A percentile compares a stretch with the other conserved stretches of the same genome.
Evolutionary conservation across 2,113 vertebrate species (phyloP).

Genomic region (Heterochromis multidens): DNA sequence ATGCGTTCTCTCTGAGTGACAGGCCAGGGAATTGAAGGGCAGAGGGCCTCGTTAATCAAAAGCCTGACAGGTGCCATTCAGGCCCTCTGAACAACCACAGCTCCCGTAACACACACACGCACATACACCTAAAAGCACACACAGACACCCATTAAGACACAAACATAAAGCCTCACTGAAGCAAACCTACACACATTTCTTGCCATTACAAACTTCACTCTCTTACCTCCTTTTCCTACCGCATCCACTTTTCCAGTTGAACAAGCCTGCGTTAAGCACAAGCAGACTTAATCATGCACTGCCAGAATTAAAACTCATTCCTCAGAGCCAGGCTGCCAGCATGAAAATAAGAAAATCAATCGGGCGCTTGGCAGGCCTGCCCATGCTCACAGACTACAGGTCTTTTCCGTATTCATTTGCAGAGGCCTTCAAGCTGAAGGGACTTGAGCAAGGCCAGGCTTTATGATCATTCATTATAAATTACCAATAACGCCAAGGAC

Average conservation of each 20-base stretch:
- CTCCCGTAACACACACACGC: conserved; percentile 51
- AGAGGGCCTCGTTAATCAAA: conserved; percentile 98
- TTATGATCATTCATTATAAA: conserved; percentile 87
- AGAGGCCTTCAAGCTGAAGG: conserved; percentile 66
- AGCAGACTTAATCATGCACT: conserved; percentile 89
- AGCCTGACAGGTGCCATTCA: conserved; percentile 99
- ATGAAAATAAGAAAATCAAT: conserved; percentile 96
- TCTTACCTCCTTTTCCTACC: conserved; percentile 4
- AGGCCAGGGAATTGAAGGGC: conserved; percentile 90
- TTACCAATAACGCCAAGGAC: conserved; percentile 77
- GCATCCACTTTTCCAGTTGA: conserved; percentile 38
- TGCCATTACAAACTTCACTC: background rate
- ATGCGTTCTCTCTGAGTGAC: conserved; percentile 98
- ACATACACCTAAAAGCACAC: conserved; percentile 36
- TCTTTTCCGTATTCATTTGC: conserved; percentile 84
- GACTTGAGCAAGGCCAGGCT: conserved; percentile 72
- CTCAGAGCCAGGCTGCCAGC: conserved; percentile 85
- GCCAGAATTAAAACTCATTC: conserved; percentile 94
- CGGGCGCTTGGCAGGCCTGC: conserved; percentile 78
- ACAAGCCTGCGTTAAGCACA: conserved; percentile 77
- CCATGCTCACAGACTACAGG: conserved; percentile 75
- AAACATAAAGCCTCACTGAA: conserved; percentile 10
- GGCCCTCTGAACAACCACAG: conserved; percentile 69
- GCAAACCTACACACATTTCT: conserved; percentile 27
- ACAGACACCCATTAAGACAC: conserved; percentile 5